Percentiles rank a stretch among this genome's conserved stretches.
These are phyloP conservation scores for Ischnus inquisitorius DNA, from an alignment of 2,888 invertebrate genomes.

Conservation along the genomic window DNA sequence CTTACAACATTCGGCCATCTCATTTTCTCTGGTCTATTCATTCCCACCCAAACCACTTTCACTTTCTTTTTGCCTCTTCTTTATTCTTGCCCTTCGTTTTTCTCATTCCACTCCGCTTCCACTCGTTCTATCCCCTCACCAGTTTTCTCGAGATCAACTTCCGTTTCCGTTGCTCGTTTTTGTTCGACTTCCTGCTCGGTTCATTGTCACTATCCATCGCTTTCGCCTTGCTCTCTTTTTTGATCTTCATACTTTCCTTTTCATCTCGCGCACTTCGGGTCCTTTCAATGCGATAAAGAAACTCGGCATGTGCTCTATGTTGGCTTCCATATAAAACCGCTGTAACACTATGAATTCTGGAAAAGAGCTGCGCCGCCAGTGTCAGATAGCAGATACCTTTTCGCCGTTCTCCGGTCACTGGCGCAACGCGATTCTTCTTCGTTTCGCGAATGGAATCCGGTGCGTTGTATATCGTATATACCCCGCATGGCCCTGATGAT, in stretches of 20 bases:
- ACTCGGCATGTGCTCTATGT: not conserved
- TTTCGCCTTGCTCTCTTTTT: not conserved
- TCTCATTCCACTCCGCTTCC: not conserved
- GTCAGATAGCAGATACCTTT: not conserved
- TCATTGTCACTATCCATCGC: not conserved
- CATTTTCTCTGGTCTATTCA: conserved; percentile 10
- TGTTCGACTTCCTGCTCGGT: conserved; percentile 1
- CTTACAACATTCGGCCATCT: conserved; percentile 28
- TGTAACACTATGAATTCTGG: not conserved
- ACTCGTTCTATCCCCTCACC: not conserved
- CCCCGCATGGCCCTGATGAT: conserved; percentile 57
- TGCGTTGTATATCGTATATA: not conserved
- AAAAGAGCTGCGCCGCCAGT: not conserved
- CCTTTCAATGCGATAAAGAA: conserved; percentile 9
- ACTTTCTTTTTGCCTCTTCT: not conserved
- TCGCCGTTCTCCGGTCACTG: not conserved
- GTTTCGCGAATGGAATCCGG: conserved; percentile 15
- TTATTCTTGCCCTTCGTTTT: not conserved
- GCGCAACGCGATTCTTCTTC: conserved; percentile 7
- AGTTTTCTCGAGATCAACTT: conserved; percentile 7
- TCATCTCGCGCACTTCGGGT: not conserved
- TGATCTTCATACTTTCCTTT: not conserved
- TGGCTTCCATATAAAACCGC: not conserved
- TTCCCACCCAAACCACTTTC: conserved; percentile 6
- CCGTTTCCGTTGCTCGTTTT: conserved; percentile 5